These are phyloP conservation scores for Chloropsis hardwickii DNA, from an alignment of 2,113 vertebrate genomes.

Conservation along the genomic window DNA sequence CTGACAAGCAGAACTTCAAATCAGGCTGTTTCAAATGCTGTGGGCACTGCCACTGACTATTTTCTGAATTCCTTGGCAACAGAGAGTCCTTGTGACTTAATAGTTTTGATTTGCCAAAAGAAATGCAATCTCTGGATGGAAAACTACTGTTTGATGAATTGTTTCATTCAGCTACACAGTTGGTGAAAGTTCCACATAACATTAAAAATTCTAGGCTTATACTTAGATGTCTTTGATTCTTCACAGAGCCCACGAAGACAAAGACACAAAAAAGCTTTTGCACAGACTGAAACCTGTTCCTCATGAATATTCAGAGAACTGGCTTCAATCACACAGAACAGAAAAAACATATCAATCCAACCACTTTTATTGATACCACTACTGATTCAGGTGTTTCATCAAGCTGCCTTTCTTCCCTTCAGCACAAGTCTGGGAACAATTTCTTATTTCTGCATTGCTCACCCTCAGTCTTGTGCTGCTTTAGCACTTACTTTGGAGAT, in stretches of 20 bases:
- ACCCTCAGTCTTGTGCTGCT: neutral
- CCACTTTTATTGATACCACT: neutral
- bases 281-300: slow-evolving; percentile 1
- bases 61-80: slow-evolving; percentile 21
- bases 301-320: slow-evolving; percentile 34
- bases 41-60: neutral
- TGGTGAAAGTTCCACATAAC: neutral
- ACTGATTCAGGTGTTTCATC: neutral
- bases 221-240: slow-evolving; percentile 18
- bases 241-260: neutral
- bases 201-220: slow-evolving; percentile 22
- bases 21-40: slow-evolving; percentile 1
- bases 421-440: neutral
- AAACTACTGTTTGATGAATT: slow-evolving; percentile 16
- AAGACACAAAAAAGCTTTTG: slow-evolving; percentile 16
- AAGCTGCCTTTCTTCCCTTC: neutral
- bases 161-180: slow-evolving; percentile 6
- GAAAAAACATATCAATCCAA: slow-evolving; percentile 23
- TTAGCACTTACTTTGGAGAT: neutral
- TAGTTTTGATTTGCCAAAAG: slow-evolving; percentile 20
- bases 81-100: neutral
- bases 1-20: slow-evolving; percentile 18
- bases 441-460: neutral
- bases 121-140: neutral
- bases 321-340: neutral